phyloP scores from a whole-genome alignment of 2,113 vertebrate species.

The Electrona antarctica region DNA sequence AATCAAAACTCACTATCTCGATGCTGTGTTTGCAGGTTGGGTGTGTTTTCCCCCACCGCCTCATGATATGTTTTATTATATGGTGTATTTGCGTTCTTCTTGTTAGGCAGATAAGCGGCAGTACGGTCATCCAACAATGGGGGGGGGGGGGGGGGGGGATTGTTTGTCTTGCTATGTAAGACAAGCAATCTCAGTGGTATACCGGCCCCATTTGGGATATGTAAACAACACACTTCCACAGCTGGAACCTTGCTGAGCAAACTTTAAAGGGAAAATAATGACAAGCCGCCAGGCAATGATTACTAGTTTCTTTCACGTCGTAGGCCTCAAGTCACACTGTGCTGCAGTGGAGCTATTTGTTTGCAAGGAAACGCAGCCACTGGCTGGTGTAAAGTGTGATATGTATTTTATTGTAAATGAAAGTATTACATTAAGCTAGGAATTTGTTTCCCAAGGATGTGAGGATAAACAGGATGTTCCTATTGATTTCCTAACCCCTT shows the following conservation, averaged over 20 bases:
- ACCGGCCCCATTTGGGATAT: slow-evolving; percentile 7
- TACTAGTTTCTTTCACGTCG: slow-evolving; percentile 17
- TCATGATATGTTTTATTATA: neutral
- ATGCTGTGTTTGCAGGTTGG: slow-evolving; percentile 2
- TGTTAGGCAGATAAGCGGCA: slow-evolving; percentile 31
- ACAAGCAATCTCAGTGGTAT: slow-evolving; percentile 14
- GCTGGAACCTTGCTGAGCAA: slow-evolving; percentile 24
- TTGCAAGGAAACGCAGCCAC: neutral
- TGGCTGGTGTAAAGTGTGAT: slow-evolving; percentile 7
- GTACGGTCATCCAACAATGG: neutral
- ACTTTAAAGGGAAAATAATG: slow-evolving; percentile 26
- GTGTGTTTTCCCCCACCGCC: slow-evolving; percentile 30
- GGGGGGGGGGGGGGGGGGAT: slow-evolving; percentile 14
- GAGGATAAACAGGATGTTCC: slow-evolving; percentile 23
- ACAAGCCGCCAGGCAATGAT: slow-evolving; percentile 1
- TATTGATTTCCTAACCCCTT: slow-evolving; percentile 49
- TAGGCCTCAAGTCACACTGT: neutral
- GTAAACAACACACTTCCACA: slow-evolving; percentile 3
- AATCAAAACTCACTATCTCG: neutral
- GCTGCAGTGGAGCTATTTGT: neutral
- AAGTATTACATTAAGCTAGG: slow-evolving; percentile 34
- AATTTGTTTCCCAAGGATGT: slow-evolving; percentile 16
- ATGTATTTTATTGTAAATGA: neutral
- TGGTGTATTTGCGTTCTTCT: slow-evolving; percentile 49
- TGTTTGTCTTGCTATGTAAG: slow-evolving; percentile 13